A percentile compares a stretch with the other conserved stretches of the same genome.
phyloP scores from a whole-genome alignment of 2,888 invertebrate species.

The Pristionchus fissidentatus region DNA sequence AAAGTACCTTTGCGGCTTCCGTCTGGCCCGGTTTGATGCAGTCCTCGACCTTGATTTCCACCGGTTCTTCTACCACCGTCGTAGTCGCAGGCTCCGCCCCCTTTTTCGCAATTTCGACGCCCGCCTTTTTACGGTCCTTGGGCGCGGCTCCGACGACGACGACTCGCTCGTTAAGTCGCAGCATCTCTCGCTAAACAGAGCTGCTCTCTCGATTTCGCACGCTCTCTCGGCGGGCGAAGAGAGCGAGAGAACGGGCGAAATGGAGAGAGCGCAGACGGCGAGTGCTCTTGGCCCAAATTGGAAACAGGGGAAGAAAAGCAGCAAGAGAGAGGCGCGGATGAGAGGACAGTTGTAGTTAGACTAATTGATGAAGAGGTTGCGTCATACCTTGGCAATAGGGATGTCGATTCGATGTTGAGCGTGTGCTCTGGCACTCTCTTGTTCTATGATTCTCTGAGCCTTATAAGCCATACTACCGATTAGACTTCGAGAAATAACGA shows the following conservation, averaged over 20 bases:
- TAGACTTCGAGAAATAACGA: not conserved
- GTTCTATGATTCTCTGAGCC: not conserved
- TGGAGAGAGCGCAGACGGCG: not conserved
- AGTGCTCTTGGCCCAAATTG: not conserved
- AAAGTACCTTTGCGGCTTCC: not conserved
- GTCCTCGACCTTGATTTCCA: constrained; percentile 33
- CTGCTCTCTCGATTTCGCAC: not conserved
- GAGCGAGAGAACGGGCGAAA: not conserved
- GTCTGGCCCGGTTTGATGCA: not conserved
- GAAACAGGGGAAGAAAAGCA: not conserved
- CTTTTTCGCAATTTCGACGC: not conserved
- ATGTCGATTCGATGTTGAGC: not conserved
- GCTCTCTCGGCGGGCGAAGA: constrained; percentile 14
- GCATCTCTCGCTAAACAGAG: not conserved
- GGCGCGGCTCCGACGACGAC: not conserved
- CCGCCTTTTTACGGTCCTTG: constrained; percentile 9
- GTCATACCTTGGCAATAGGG: not conserved
- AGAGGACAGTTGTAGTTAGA: not conserved
- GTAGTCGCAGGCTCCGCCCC: not conserved
- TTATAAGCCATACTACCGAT: not conserved
- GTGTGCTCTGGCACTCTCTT: not conserved
- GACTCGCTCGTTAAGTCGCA: constrained; percentile 28
- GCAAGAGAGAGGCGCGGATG: not conserved
- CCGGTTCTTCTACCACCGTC: too few relatives aligned
- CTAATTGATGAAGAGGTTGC: not conserved